Evolutionary conservation across 2,888 invertebrate genomes (phyloP).

Genomic region (Platycheirus albimanus): DNA sequence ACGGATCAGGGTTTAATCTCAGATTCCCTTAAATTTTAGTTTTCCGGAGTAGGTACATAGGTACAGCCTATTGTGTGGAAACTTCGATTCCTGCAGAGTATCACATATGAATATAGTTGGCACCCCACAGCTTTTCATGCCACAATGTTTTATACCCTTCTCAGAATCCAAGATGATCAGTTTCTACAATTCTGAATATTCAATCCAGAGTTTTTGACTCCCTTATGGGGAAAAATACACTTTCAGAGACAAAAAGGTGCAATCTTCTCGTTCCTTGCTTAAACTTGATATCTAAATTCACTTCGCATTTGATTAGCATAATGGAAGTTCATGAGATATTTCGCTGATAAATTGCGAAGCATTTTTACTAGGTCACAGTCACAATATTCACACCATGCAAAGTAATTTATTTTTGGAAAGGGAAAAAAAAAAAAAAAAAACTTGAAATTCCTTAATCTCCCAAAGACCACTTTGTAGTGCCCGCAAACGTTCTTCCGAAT

Average conservation of each 20-base stretch:
- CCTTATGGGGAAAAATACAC: no score
- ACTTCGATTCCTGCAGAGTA: no score
- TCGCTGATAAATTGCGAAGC: not conserved
- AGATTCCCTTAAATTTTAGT: no score
- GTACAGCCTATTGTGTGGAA: no score
- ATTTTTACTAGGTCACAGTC: slow-evolving; percentile 23
- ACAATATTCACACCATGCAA: slow-evolving; percentile 48
- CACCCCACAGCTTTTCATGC: no score
- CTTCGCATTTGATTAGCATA: slow-evolving; percentile 29
- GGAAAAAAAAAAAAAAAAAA: not conserved
- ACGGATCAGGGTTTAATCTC: no score
- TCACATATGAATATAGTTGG: no score
- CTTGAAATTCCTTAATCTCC: slow-evolving; percentile 34
- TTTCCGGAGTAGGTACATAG: no score
- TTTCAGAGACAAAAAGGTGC: not conserved
- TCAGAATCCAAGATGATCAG: no score
- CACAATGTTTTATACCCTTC: no score
- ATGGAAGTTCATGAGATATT: slow-evolving; percentile 17
- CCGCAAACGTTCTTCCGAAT: slow-evolving; percentile 45
- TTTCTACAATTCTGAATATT: no score
- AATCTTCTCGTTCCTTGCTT: not conserved
- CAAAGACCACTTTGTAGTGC: slow-evolving; percentile 33
- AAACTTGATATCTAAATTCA: slow-evolving; percentile 30
- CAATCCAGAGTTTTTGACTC: no score
- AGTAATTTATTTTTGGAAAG: slow-evolving; percentile 11